Evolutionary conservation across 2,888 invertebrate species (phyloP), one percentile per base, ranked within the genome.

Genomic region (Aproaerema taeniolella): DNA sequence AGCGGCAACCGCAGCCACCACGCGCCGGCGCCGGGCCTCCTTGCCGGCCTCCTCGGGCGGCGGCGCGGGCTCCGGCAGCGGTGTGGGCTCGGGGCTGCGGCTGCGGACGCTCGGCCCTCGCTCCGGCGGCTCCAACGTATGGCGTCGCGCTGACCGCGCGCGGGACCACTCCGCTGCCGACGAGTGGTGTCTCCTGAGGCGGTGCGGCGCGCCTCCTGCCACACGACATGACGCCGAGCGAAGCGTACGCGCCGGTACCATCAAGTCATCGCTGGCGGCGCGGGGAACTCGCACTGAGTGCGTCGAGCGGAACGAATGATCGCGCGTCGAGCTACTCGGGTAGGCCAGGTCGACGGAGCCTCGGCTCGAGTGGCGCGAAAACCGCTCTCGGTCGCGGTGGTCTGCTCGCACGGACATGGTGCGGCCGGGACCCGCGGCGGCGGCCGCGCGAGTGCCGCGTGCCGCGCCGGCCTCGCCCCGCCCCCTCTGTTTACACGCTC

Each of bases 1-100:
- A 24, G 89, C 91, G 50, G 92, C 88, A 43, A 93, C 90, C 56
- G 92, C 89, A 59, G 90, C 91, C 36, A 92, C 92, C 53, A 93
- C 90, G 52, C 90, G 89, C 43, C 91, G 90, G 47, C 93, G 88
- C 46, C 91, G 88, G 34, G 91, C 89, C 56, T 91, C 91, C 60
- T 91, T 90, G 52, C 89, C 88, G 46, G 88, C 87, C 46, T 89
- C 89, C 49, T 87, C 82, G 41, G 89, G 88, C 47, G 83, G 74
- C 36, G 65, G 58, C 49, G 82, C 79, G 14, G 79, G 80, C 64
- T 79, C 79, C 7, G 71, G 77, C 28, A 62, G 72, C 34, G 68
- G 73, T 25, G 67, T 67, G 20, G 81, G 80, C 69, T 83, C 82
- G 31, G 85, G 83, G 1, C 82, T 80, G 3, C 83, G 63, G 64